Percentiles rank a stretch among this genome's conserved stretches.
phyloP scores from a whole-genome alignment of 1,140 invertebrate genomes.

The Drosophila parabipectinata region DNA sequence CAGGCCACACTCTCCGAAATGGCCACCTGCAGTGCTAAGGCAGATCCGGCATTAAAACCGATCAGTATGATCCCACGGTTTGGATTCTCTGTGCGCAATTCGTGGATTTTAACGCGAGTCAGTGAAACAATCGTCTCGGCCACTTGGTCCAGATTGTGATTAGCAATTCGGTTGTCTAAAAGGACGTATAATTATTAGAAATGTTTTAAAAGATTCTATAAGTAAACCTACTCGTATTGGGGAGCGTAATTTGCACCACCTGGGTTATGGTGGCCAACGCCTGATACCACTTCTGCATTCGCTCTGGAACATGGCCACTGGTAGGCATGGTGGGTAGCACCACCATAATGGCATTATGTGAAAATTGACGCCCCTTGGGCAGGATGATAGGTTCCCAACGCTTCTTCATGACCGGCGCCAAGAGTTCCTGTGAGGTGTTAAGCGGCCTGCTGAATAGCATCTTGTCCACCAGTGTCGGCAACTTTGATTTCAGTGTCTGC shows the following conservation, averaged over 20 bases:
- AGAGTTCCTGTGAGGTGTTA: slow-evolving; percentile 85
- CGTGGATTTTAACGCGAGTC: slow-evolving; percentile 89
- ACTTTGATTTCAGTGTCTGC: slow-evolving; percentile 90
- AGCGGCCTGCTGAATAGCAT: slow-evolving; percentile 87
- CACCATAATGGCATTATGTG: slow-evolving; percentile 90
- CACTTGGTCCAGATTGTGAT: slow-evolving; percentile 77
- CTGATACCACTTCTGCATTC: slow-evolving; percentile 89
- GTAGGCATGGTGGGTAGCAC: slow-evolving; percentile 87
- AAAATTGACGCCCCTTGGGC: slow-evolving; percentile 86
- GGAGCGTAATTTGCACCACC: slow-evolving; percentile 87
- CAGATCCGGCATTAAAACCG: slow-evolving; percentile 90
- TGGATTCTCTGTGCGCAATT: slow-evolving; percentile 88
- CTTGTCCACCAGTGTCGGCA: slow-evolving; percentile 91
- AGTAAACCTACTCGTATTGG: slow-evolving; percentile 70
- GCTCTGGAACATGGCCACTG: slow-evolving; percentile 84
- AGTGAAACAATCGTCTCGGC: slow-evolving; percentile 89
- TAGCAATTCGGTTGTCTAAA: slow-evolving; percentile 60
- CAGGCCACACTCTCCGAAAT: slow-evolving; percentile 89
- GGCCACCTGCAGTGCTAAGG: slow-evolving; percentile 89
- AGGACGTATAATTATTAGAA: background rate
- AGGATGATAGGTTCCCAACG: slow-evolving; percentile 89
- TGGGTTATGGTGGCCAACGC: slow-evolving; percentile 89
- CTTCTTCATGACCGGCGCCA: slow-evolving; percentile 89
- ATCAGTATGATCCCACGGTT: slow-evolving; percentile 90
- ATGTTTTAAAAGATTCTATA: too few species aligned